Evolutionary conservation across 2,888 invertebrate genomes (phyloP).

Genomic region (Resseliella maxima): DNA sequence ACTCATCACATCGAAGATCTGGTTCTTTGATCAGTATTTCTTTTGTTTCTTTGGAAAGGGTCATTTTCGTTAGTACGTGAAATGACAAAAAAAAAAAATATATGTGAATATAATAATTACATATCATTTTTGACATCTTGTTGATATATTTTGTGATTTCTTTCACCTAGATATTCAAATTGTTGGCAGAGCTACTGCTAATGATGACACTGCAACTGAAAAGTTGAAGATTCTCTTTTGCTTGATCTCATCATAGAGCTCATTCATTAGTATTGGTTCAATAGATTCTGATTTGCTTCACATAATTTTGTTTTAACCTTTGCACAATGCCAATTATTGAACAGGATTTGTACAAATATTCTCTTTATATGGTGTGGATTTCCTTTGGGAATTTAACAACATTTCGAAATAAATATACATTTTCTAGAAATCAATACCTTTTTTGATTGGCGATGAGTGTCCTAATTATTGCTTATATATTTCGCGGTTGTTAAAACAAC

Average conservation of each 20-base stretch:
- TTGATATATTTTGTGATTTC: constrained; percentile 6
- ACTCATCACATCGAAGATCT: constrained; percentile 11
- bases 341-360: not conserved
- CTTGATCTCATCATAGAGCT: not conserved
- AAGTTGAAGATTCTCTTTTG: not conserved
- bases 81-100: not conserved
- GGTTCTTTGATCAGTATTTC: not conserved
- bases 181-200: not conserved
- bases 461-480: not conserved
- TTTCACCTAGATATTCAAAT: not conserved
- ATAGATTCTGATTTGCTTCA: not conserved
- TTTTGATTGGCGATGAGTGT: not conserved
- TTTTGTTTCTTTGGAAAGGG: constrained; percentile 10
- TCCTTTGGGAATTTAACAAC: too few species aligned
- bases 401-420: not conserved
- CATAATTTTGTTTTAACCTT: constrained; percentile 42
- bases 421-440: not conserved
- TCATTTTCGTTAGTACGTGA: not conserved
- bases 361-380: not conserved
- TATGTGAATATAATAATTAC: constrained; percentile 6
- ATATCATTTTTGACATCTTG: constrained; percentile 43
- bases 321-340: constrained; percentile 20
- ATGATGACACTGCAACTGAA: constrained; percentile 39
- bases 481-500: not conserved
- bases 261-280: constrained; percentile 27